These are phyloP conservation scores for Fragum whitleyi DNA, from an alignment of 2,888 invertebrate species.

Conservation along the genomic window DNA sequence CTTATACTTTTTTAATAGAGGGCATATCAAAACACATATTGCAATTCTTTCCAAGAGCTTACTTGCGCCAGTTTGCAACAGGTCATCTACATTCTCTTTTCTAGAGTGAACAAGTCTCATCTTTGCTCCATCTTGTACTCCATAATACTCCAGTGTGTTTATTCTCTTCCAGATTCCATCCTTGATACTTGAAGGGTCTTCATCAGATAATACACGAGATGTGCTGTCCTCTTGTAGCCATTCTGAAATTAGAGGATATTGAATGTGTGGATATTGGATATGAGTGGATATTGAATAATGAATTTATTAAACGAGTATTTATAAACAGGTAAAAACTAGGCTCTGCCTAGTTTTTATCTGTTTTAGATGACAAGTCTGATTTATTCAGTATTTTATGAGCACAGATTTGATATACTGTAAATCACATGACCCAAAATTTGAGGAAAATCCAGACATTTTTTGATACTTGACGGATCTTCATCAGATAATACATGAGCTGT, in stretches of 20 bases:
- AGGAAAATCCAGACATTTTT: slow-evolving; percentile 75
- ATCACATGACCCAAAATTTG: not conserved
- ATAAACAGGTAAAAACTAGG: too few relatives aligned
- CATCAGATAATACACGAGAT: slow-evolving; percentile 90
- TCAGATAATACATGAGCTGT: slow-evolving; percentile 89
- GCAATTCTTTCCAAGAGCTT: too few relatives aligned
- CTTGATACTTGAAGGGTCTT: slow-evolving; percentile 97
- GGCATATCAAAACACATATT: too few relatives aligned
- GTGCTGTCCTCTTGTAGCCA: slow-evolving; percentile 38
- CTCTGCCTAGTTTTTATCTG: too few relatives aligned
- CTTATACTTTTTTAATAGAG: too few relatives aligned
- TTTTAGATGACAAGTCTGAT: too few relatives aligned
- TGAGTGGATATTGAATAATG: too few relatives aligned
- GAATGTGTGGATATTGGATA: not conserved
- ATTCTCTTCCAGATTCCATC: slow-evolving; percentile 98
- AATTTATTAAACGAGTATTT: not conserved
- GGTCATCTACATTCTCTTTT: slow-evolving; percentile 22
- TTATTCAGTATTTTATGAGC: too few relatives aligned
- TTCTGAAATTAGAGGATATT: slow-evolving; percentile 16
- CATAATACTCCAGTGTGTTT: slow-evolving; percentile 98
- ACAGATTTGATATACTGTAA: too few relatives aligned
- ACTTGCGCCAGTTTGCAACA: not conserved
- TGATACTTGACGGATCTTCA: slow-evolving; percentile 97
- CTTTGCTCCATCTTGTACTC: slow-evolving; percentile 95
- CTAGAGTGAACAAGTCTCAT: slow-evolving; percentile 85